Percentiles rank a stretch among this genome's conserved stretches.
phyloP scores from a whole-genome alignment of 2,888 invertebrate species.

The Mythimna impura region DNA sequence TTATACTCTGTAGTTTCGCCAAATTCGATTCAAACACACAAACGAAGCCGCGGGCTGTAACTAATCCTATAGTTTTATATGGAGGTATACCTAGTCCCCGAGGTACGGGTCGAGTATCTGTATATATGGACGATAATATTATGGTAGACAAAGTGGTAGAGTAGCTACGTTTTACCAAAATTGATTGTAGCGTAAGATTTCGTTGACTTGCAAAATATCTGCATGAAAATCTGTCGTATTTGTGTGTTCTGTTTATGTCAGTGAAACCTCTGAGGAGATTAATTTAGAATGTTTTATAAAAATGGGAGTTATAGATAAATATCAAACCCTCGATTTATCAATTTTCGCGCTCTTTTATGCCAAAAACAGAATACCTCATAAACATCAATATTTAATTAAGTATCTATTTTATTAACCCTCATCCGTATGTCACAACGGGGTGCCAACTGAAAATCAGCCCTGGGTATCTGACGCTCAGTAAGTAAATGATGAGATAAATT shows the following conservation, averaged over 20 bases:
- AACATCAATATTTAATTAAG: too few species aligned
- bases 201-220: constrained; percentile 2
- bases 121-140: constrained; percentile 18
- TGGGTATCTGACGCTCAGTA: too few species aligned
- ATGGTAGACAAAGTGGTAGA: constrained; percentile 1
- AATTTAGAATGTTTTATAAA: constrained; percentile 3
- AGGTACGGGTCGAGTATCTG: constrained; percentile 25
- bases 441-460: too few species aligned
- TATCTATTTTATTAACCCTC: too few species aligned
- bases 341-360: background rate
- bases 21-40: constrained; percentile 49
- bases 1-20: constrained; percentile 18
- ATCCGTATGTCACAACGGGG: too few species aligned
- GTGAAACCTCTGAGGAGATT: background rate
- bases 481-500: too few species aligned
- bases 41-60: constrained; percentile 32
- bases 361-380: background rate
- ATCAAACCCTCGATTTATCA: background rate
- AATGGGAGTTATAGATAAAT: background rate
- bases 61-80: constrained; percentile 47
- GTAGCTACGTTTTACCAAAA: background rate
- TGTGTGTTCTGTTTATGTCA: background rate
- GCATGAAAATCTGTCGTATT: background rate
- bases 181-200: background rate
- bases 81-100: constrained; percentile 19